Base-by-base conservation (phyloP, 2,797 vertebrate species). In the Pogoniulus pusillus region DNA sequence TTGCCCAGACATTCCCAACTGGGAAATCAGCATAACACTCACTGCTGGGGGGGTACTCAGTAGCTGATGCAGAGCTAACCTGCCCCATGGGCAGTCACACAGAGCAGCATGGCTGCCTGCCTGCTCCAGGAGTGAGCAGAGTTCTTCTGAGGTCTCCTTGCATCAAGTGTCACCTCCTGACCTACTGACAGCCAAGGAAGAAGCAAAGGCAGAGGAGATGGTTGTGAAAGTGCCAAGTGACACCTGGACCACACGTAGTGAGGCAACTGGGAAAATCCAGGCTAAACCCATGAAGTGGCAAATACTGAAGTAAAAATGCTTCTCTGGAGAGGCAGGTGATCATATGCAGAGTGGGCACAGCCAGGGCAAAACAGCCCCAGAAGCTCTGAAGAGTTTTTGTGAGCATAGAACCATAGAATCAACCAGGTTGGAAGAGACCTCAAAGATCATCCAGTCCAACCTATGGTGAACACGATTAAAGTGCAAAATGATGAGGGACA, bases 51-150 rank as follows among this genome's bases (percentile, higher is more conserved):
- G 30, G 1, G n/a, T n/a, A 60, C 55, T 87, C 72, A 1, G 16
- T 5, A 76, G 73, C 75, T 90, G 81, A 59, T 29, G 58, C 26
- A 64, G 68, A 76, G 58, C n/a, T 64, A 11, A 30, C n/a, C 58
- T 34, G 30, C 17, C 41, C 53, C 8, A 1, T 29, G 59, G 16
- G 89, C 74, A 54, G 32, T 83, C 18, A 70, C 24, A 34, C 20
- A 37, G 3, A 32, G 55, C 19, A 74, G 15, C 0, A 0, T 34
- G 51, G 6, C 69, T 82, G 65, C 6, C 12, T 82, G 58, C 3
- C 34, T 29, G 16, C n/a, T 76, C 37, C 55, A 37, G 29, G 3
- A 72, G 37, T 13, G 24, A 16, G 26, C 59, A 12, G 22, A 73
- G 30, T 51, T 55, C 35, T 72, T 77, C 35, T 49, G 57, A 82